These are phyloP conservation scores for Toxostoma redivivum DNA, from an alignment of 2,113 vertebrate genomes.

Conservation along the genomic window DNA sequence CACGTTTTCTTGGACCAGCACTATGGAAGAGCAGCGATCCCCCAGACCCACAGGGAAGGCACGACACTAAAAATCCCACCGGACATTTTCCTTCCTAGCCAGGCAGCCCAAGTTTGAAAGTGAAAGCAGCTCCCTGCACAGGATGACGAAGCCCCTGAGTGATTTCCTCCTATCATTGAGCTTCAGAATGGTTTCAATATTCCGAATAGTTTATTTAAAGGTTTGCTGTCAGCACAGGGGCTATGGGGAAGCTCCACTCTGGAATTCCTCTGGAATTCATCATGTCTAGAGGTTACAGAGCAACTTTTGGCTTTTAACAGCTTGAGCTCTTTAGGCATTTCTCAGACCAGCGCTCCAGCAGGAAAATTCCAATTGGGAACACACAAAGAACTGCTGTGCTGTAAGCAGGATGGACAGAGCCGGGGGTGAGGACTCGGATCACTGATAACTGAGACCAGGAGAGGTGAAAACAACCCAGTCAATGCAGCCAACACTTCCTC, in stretches of 20 bases:
- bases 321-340: neutral
- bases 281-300: neutral
- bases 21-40: fast-evolving
- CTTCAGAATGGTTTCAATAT: neutral
- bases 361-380: neutral
- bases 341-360: fast-evolving
- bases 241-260: neutral
- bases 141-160: neutral
- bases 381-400: neutral
- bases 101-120: neutral
- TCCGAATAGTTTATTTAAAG: neutral
- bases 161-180: neutral
- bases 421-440: neutral
- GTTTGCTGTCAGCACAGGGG: neutral
- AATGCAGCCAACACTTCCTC: neutral
- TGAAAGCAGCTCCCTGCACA: neutral
- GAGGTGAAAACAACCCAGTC: neutral
- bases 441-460: fast-evolving
- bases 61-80: neutral
- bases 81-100: neutral
- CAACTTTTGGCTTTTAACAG: neutral
- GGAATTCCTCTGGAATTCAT: neutral
- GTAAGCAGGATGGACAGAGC: neutral
- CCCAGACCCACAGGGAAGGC: too few relatives aligned
- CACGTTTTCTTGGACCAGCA: fast-evolving